These are phyloP conservation scores for Chloroceryle amazona DNA, from an alignment of 2,797 vertebrate genomes.

Conservation along the genomic window DNA sequence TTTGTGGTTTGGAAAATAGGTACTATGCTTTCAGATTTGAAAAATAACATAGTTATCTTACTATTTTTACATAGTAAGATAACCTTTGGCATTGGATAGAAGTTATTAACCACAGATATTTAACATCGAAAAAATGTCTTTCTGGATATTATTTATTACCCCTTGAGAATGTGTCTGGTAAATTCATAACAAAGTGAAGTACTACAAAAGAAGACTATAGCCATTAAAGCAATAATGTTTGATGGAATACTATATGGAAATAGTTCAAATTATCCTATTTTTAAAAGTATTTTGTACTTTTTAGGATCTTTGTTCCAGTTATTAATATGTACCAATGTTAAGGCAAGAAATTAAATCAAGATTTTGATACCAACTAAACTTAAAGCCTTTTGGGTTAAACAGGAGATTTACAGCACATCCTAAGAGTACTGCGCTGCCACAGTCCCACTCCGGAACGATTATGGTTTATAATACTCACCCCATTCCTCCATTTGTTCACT, in stretches of 20 bases:
- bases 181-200: background rate
- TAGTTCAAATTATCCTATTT: background rate
- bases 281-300: background rate
- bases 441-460: background rate
- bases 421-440: background rate
- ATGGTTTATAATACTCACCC: background rate
- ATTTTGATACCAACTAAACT: background rate
- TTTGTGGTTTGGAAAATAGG: background rate
- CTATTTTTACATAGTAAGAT: background rate
- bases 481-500: background rate
- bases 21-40: background rate
- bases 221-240: background rate
- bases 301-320: background rate
- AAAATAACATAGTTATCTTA: background rate
- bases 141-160: background rate
- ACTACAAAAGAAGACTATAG: background rate
- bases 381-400: background rate
- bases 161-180: background rate
- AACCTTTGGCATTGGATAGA: background rate
- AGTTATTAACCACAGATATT: background rate
- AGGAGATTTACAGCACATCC: background rate
- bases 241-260: background rate
- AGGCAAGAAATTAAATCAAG: background rate
- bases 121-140: background rate
- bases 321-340: background rate